Evolutionary conservation across 2,888 invertebrate genomes (phyloP).

Genomic region (Ectropis crepuscularia): DNA sequence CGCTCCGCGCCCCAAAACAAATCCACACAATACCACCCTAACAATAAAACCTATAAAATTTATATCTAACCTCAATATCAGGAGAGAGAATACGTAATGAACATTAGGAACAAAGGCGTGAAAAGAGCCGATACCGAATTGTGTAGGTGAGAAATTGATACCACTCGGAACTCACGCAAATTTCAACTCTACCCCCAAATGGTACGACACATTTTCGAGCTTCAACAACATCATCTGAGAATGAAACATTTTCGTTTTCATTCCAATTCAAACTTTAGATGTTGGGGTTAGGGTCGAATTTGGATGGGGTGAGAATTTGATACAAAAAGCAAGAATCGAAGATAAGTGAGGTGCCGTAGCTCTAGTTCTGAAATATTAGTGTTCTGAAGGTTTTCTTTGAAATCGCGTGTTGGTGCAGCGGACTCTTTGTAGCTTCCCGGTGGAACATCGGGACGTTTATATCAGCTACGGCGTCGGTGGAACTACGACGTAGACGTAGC

Average conservation of each 20-base stretch:
- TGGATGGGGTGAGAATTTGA: constrained; percentile 17
- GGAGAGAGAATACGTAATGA: constrained; percentile 80
- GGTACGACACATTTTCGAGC: constrained; percentile 51
- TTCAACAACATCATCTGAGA: constrained; percentile 42
- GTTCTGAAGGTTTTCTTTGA: constrained; percentile 71
- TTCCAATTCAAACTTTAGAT: constrained; percentile 48
- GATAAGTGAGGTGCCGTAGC: constrained; percentile 70
- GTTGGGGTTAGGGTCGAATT: constrained; percentile 39
- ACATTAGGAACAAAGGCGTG: constrained; percentile 79
- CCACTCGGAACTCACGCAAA: constrained; percentile 41
- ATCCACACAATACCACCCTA: constrained; percentile 63
- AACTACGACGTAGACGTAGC: constrained; percentile 30
- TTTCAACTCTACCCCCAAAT: constrained; percentile 44
- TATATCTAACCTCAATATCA: constrained; percentile 76
- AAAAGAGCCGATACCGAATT: constrained; percentile 75
- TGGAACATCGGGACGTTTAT: constrained; percentile 53
- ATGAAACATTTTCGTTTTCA: constrained; percentile 48
- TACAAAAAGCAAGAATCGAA: constrained; percentile 64
- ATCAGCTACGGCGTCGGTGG: constrained; percentile 36
- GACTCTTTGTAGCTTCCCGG: constrained; percentile 54
- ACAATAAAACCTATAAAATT: constrained; percentile 75
- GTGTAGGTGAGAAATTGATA: constrained; percentile 73
- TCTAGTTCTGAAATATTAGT: constrained; percentile 73
- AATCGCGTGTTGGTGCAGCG: constrained; percentile 59
- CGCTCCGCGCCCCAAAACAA: constrained; percentile 58